Evolutionary conservation across 2,797 vertebrate species (phyloP), one percentile per base, ranked within the genome.

Genomic region (Mycteria americana): DNA sequence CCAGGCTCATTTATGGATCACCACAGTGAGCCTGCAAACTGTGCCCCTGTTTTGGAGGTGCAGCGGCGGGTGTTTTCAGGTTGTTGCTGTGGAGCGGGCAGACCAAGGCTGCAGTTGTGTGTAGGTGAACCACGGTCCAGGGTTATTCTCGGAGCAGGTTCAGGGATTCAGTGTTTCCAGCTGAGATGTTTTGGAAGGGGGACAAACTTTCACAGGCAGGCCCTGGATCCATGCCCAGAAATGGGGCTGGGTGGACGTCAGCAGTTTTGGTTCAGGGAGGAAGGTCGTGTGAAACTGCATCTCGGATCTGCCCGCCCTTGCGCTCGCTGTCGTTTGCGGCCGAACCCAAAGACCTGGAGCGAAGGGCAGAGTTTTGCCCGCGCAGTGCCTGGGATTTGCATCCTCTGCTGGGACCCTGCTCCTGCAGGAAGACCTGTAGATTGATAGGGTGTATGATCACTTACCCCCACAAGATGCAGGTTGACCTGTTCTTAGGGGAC

Each of bases 201-300:
- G 53, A 90, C 93, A 96, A 56, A 62, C 19, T 92, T 93, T 93
- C 12, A 21, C 93, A 96, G 92, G 78, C 93, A 65, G 46, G 51
- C n/a, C 35, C 81, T 96, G 96, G 97, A 83, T 53, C 51, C 0
- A 11, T 95, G 94, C 96, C 96, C 86, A 30, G 88, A 50, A n/a
- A 43, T 0, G 6, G 86, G 83, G 51, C 92, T 0, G 93, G 83
- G 70, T 77, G 92, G 74, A 95, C 95, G 93, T 97, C 97, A 96
- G 96, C 93, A 91, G 95, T 62, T 96, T 92, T 96, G 95, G 96
- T 96, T 97, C 96, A 96, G 81, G 80, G 92, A 95, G 56, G 96
- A 94, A 97, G 94, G 96, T 96, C 95, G 59, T 95, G 96, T 94
- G 97, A 97, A 97, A 97, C 67, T 95, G 76, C 63, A 15, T 88